These are phyloP conservation scores for Drosophila nigrodunni DNA, from an alignment of 1,140 invertebrate species.

Conservation along the genomic window DNA sequence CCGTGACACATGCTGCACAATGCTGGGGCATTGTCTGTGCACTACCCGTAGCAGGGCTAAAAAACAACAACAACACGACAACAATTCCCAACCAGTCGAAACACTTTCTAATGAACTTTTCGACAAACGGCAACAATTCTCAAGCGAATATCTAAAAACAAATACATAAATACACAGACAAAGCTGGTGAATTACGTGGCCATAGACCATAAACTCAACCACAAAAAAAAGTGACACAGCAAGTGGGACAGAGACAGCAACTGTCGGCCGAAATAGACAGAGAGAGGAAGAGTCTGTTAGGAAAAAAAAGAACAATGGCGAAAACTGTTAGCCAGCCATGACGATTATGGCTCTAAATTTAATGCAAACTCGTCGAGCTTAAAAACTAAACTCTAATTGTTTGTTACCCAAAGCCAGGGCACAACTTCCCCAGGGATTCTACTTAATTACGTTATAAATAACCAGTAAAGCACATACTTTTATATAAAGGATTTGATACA, in stretches of 20 bases:
- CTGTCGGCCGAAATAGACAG: background rate
- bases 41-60: slow-evolving; percentile 58
- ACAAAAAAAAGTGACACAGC: slow-evolving; percentile 24
- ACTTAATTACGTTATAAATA: slow-evolving; percentile 30
- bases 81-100: slow-evolving; percentile 35
- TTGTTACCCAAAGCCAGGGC: slow-evolving; percentile 1
- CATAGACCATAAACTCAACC: slow-evolving; percentile 70
- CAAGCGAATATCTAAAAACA: slow-evolving; percentile 54
- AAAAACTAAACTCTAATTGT: slow-evolving; percentile 37
- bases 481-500: background rate
- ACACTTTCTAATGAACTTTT: slow-evolving; percentile 81
- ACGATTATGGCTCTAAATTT: slow-evolving; percentile 63
- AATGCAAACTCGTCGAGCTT: slow-evolving; percentile 54
- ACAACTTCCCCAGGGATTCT: slow-evolving; percentile 21
- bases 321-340: slow-evolving; percentile 76
- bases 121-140: slow-evolving; percentile 63
- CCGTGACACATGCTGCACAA: slow-evolving; percentile 54
- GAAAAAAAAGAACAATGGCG: slow-evolving; percentile 59
- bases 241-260: slow-evolving; percentile 1
- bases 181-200: slow-evolving; percentile 75
- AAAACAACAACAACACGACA: slow-evolving; percentile 26
- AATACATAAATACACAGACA: slow-evolving; percentile 56
- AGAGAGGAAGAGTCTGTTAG: slow-evolving; percentile 12
- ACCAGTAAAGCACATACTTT: background rate
- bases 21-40: slow-evolving; percentile 50